Conservation (phyloP, 2,797 vertebrate genomes). For the Remorina albescens region DNA sequence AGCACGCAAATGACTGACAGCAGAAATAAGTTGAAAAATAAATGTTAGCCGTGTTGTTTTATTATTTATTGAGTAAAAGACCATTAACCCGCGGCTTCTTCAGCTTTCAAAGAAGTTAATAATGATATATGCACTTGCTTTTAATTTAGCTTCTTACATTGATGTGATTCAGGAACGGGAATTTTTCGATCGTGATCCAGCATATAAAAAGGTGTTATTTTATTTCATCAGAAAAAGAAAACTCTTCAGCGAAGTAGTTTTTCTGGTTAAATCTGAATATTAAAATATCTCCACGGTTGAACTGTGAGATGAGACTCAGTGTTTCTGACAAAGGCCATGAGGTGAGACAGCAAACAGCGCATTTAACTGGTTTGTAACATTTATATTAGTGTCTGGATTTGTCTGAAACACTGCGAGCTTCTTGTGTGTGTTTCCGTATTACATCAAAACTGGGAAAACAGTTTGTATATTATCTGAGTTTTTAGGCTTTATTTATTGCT, state of each 20-base stretch:
- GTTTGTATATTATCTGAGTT: neutral
- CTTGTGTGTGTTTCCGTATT: neutral
- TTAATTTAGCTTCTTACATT: slow-evolving; percentile 5
- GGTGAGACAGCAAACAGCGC: neutral
- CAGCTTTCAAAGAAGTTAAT: slow-evolving; percentile 16
- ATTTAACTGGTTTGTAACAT: neutral
- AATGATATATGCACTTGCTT: slow-evolving; percentile 12
- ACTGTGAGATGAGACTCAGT: neutral
- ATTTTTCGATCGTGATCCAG: slow-evolving; percentile 1
- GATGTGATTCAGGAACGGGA: neutral
- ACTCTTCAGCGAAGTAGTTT: neutral
- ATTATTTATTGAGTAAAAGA: slow-evolving; percentile 31
- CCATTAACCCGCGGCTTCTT: neutral
- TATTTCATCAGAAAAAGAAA: neutral
- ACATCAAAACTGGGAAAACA: neutral
- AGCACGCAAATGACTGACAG: slow-evolving; percentile 23
- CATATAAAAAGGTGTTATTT: neutral
- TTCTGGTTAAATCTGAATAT: neutral
- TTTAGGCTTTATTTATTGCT: neutral
- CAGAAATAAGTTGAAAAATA: slow-evolving; percentile 38
- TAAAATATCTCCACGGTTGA: too few relatives aligned
- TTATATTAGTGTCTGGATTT: neutral
- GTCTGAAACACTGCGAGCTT: neutral
- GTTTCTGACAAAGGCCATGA: neutral
- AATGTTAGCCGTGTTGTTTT: slow-evolving; percentile 46